Percentiles rank a stretch among this genome's conserved stretches.
phyloP scores from a whole-genome alignment of 2,888 invertebrate species.

The Strigamia crassipes region DNA sequence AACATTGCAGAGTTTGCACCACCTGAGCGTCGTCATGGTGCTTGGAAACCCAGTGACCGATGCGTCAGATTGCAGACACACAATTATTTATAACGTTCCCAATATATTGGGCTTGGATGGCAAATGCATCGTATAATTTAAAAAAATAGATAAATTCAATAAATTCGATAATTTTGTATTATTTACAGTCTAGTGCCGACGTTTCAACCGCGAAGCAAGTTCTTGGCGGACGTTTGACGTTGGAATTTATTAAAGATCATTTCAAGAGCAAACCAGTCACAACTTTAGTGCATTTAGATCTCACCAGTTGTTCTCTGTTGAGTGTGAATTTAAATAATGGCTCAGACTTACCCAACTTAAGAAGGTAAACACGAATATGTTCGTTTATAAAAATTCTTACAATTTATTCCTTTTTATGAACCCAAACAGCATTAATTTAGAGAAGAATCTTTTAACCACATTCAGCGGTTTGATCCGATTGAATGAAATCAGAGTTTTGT shows the following conservation, averaged over 20 bases:
- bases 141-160: background rate
- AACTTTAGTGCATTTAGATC: conserved; percentile 27
- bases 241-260: conserved; percentile 34
- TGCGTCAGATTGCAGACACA: background rate
- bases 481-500: conserved; percentile 28
- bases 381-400: background rate
- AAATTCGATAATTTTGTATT: background rate
- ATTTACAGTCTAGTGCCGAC: background rate
- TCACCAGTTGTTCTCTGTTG: background rate
- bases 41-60: conserved; percentile 5
- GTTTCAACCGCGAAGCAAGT: conserved; percentile 24
- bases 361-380: background rate
- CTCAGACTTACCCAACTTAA: background rate
- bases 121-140: conserved; percentile 12
- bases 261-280: background rate
- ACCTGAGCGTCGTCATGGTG: conserved; percentile 6
- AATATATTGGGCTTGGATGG: conserved; percentile 2
- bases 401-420: background rate
- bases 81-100: conserved; percentile 23
- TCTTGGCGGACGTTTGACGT: conserved; percentile 31
- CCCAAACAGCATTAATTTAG: conserved; percentile 27
- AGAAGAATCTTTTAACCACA: conserved; percentile 25
- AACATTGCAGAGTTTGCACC: background rate
- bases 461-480: conserved; percentile 7
- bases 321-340: conserved; percentile 8